Evolutionary conservation across 2,888 invertebrate species (phyloP), one percentile per base, ranked within the genome.

Genomic region (Busseola fusca): DNA sequence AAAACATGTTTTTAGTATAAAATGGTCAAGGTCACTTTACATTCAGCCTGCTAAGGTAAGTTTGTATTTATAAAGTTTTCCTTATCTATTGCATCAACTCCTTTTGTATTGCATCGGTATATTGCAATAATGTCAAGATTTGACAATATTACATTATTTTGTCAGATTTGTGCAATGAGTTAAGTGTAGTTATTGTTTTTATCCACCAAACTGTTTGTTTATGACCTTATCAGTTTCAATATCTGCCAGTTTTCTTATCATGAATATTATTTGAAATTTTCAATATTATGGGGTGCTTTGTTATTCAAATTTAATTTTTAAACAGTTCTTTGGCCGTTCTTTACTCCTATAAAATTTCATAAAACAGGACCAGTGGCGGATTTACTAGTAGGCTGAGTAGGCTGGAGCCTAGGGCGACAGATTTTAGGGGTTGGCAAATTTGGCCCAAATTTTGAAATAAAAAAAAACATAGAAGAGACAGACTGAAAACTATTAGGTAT

Each of bases 11-110:
- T 64, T 73, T 60, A 66, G 25, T 60, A 14, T 67, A 78, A 59
- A 79, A 64, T 69, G 66, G 71, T 71, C 83, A 80, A 80, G 80
- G 80, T 75, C 66, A 67, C 40, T 40, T 16, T 52, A 52, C 30
- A 21, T 57, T 72, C 69, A 71, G 78, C 34, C 50, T 63, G 52
- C 0, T 76, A 48, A 63, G 63, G 80, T 76, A 79, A 76, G 75
- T 59, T 78, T 30, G 16, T 70, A 18, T 54, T 40, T 64, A 27
- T 65, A n/a, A 9, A 59, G 34, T 81, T 81, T 78, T 81, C 71
- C 78, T 59, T 81, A 65, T 56, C 77, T 70, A 65, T 66, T 81
- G 65, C 78, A 81, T 81, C 62, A 65, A 71, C 18, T 58, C 10
- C 16, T 57, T 76, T 50, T 77, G 42, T 81, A 65, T 68, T 76